Percentiles rank a stretch among this genome's conserved stretches.
Evolutionary conservation across 2,113 vertebrate genomes (phyloP).

Genomic region (Motacilla alba): DNA sequence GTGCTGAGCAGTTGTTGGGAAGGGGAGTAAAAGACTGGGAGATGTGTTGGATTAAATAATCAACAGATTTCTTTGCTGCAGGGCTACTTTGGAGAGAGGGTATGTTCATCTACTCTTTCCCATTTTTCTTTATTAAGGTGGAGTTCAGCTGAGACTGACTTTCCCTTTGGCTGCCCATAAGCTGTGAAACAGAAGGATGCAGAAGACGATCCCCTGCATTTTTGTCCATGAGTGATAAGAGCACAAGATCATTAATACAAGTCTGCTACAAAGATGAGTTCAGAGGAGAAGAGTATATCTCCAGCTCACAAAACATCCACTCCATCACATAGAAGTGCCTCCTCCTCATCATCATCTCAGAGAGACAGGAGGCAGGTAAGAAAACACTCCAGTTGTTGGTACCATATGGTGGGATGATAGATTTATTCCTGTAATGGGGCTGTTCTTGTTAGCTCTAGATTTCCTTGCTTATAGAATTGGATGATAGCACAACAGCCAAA

Average conservation of each 20-base stretch:
- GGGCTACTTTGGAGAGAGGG: neutral
- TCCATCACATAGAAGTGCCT: conserved; percentile 92
- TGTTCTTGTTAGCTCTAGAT: neutral
- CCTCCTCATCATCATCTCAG: conserved; percentile 89
- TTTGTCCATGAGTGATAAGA: conserved; percentile 50
- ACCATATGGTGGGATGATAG: neutral
- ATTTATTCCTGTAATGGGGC: neutral
- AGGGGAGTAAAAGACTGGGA: neutral
- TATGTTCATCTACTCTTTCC: neutral
- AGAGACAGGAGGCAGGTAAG: conserved; percentile 94
- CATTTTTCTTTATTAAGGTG: conserved; percentile 49
- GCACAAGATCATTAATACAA: conserved; percentile 61
- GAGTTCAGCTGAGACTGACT: neutral
- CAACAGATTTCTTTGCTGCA: neutral
- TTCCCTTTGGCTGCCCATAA: conserved; percentile 1
- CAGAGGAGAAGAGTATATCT: conserved; percentile 87
- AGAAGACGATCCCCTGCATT: neutral
- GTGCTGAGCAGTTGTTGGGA: neutral
- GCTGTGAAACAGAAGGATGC: conserved; percentile 64
- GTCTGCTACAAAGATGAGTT: conserved; percentile 84
- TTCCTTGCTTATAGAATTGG: neutral
- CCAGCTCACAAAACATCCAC: conserved; percentile 87
- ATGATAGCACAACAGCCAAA: neutral
- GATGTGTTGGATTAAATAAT: neutral
- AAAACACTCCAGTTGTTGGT: neutral